Conservation (phyloP, 92 coral and sea anemone genomes). For the Paramuricea clavata region DNA sequence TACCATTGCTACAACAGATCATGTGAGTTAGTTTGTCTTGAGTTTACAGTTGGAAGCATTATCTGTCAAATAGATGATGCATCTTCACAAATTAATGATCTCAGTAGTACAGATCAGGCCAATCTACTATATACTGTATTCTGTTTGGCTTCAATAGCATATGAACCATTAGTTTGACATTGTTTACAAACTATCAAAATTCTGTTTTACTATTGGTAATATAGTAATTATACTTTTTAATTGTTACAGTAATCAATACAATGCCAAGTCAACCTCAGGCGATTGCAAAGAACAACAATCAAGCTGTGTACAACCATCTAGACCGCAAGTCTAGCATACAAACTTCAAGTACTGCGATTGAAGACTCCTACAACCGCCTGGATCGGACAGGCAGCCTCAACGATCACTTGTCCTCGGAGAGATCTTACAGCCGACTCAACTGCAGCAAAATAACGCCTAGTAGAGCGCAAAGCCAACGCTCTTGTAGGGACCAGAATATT, state of each 20-base stretch:
- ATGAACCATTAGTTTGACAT: too few relatives aligned
- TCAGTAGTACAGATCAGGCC: too few relatives aligned
- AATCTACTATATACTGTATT: too few relatives aligned
- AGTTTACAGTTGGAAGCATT: too few relatives aligned
- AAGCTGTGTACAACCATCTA: constrained; percentile 29
- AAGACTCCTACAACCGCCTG: constrained; percentile 17
- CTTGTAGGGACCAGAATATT: not conserved
- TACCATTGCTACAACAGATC: too few relatives aligned
- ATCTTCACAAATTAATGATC: too few relatives aligned
- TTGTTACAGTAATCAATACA: constrained; percentile 15
- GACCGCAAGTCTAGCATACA: constrained; percentile 20
- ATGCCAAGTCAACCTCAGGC: constrained; percentile 30
- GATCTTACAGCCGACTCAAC: constrained; percentile 37
- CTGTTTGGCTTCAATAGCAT: too few relatives aligned
- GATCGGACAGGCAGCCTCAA: constrained; percentile 28
- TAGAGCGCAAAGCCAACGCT: constrained; percentile 8
- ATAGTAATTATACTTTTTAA: too few relatives aligned
- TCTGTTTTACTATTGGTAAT: not conserved
- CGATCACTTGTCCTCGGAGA: constrained; percentile 13
- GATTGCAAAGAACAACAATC: constrained; percentile 3
- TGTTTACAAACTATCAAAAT: not conserved
- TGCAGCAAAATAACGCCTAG: not conserved
- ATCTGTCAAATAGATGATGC: too few relatives aligned
- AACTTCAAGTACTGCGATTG: not conserved
- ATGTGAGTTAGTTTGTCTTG: too few relatives aligned